These are phyloP conservation scores for Alosa sapidissima DNA, from an alignment of 2,797 vertebrate genomes.

Conservation along the genomic window DNA sequence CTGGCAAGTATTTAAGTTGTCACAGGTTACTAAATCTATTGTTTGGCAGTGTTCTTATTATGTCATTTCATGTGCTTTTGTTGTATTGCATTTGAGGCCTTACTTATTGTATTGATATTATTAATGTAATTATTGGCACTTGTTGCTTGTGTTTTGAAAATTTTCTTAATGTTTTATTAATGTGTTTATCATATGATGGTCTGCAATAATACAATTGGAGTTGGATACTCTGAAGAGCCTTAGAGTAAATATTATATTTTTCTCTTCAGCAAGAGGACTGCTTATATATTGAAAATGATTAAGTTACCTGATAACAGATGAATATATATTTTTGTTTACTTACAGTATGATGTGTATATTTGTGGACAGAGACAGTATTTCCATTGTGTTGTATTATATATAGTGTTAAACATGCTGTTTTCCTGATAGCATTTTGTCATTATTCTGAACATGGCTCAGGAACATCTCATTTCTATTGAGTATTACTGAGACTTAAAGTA, in stretches of 20 bases:
- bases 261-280: constrained; percentile 38
- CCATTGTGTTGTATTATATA: constrained; percentile 3
- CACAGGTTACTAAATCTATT: constrained; percentile 28
- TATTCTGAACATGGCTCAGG: neutral
- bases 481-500: neutral
- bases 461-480: neutral
- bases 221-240: constrained; percentile 52
- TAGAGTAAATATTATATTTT: constrained; percentile 49
- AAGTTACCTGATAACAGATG: constrained; percentile 40
- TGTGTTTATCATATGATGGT: constrained; percentile 47
- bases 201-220: constrained; percentile 55
- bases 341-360: constrained; percentile 33
- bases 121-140: neutral
- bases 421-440: neutral
- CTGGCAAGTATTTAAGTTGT: constrained; percentile 3
- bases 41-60: constrained; percentile 33
- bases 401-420: constrained; percentile 14
- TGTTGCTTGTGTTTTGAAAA: constrained; percentile 27
- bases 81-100: constrained; percentile 44
- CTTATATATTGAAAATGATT: constrained; percentile 40
- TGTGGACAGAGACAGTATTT: constrained; percentile 14
- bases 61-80: neutral
- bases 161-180: constrained; percentile 37
- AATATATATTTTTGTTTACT: constrained; percentile 46
- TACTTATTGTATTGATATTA: constrained; percentile 30